A percentile compares a stretch with the other conserved stretches of the same genome.
These are phyloP conservation scores for Oscheius sp. DNA, from an alignment of 2,888 invertebrate genomes.

Conservation along the genomic window DNA sequence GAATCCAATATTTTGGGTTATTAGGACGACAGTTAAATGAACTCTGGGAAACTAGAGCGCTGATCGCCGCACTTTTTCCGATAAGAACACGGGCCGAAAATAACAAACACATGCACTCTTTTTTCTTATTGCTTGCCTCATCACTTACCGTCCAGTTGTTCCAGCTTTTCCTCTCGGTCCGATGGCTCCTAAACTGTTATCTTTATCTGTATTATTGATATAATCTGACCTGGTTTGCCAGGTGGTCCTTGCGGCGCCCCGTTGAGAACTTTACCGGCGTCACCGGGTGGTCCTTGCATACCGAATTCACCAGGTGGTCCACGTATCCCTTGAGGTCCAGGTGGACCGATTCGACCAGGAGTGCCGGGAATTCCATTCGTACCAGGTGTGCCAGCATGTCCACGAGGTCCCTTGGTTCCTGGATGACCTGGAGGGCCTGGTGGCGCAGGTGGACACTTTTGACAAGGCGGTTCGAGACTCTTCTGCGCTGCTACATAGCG, in stretches of 20 bases:
- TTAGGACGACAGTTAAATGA: too few relatives aligned
- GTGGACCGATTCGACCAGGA: conserved; percentile 51
- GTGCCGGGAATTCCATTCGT: conserved; percentile 44
- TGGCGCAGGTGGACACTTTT: conserved; percentile 55
- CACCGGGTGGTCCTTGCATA: conserved; percentile 55
- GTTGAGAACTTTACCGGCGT: conserved; percentile 53
- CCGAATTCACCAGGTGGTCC: conserved; percentile 57
- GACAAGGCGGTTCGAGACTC: conserved; percentile 49
- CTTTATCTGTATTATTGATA: neutral
- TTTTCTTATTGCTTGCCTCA: neutral
- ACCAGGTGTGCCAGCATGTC: conserved; percentile 45
- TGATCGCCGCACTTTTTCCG: neutral
- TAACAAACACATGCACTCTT: neutral
- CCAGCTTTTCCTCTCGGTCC: conserved; percentile 49
- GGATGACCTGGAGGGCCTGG: conserved; percentile 59
- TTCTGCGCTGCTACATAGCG: conserved; percentile 45
- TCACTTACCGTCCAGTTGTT: conserved; percentile 41
- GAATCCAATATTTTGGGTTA: too few relatives aligned
- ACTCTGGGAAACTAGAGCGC: neutral
- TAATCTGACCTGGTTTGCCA: conserved; percentile 39
- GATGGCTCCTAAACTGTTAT: conserved; percentile 35
- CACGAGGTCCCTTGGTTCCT: conserved; percentile 54
- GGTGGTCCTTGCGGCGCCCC: conserved; percentile 52
- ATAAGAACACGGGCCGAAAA: neutral
- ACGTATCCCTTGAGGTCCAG: conserved; percentile 55